These are phyloP conservation scores for Synchiropus splendidus DNA, from an alignment of 2,113 vertebrate genomes.

Conservation along the genomic window DNA sequence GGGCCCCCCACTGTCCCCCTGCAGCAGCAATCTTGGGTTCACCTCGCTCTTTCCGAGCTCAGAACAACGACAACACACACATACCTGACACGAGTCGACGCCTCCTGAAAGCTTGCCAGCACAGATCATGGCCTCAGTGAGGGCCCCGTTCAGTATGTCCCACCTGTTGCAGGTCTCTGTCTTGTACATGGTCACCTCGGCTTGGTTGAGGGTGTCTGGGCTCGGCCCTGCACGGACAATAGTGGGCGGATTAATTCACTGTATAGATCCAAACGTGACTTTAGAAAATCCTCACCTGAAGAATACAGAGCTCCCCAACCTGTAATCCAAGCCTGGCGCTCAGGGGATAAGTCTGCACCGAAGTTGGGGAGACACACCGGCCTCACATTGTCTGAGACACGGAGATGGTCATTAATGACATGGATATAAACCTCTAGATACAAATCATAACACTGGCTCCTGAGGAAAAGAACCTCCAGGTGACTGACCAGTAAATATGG, in stretches of 20 bases:
- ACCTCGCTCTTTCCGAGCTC: not conserved
- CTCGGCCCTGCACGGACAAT: conserved; percentile 50
- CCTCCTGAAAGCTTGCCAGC: conserved; percentile 72
- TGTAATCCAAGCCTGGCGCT: conserved; percentile 43
- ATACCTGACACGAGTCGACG: conserved; percentile 84
- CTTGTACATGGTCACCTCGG: conserved; percentile 67
- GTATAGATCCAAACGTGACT: too few species aligned
- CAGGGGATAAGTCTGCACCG: conserved; percentile 25
- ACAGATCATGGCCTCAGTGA: conserved; percentile 82
- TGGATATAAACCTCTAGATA: too few species aligned
- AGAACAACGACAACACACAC: not conserved
- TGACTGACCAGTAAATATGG: too few species aligned
- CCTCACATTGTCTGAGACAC: conserved; percentile 28
- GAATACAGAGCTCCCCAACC: conserved; percentile 50
- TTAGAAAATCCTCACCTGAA: not conserved
- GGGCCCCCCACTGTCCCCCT: conserved; percentile 94
- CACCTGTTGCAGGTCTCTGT: conserved; percentile 56
- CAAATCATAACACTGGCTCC: too few species aligned
- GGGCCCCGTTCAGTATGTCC: conserved; percentile 49
- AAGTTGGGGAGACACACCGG: conserved; percentile 64
- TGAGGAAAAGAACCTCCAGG: too few species aligned
- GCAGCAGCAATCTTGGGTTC: conserved; percentile 7
- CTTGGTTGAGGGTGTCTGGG: conserved; percentile 67
- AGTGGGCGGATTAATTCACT: not conserved
- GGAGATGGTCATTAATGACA: too few species aligned